Conservation (phyloP, 37 sponge, comb jelly and placozoan species). For the Beroe ovata region DNA sequence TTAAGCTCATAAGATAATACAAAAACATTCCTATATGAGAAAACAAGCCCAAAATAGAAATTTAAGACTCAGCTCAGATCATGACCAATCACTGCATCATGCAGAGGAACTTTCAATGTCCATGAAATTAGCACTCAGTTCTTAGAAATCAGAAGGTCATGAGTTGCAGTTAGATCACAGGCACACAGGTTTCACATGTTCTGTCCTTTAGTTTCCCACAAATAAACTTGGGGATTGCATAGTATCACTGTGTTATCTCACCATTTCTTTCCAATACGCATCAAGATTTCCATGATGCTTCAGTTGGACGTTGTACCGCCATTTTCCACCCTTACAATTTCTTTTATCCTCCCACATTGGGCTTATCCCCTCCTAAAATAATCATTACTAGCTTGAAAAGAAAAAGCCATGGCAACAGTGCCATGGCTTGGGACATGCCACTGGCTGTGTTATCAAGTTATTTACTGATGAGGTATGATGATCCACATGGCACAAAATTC, state of each 20-base stretch:
- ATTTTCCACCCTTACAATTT: constrained; percentile 66
- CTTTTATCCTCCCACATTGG: constrained; percentile 63
- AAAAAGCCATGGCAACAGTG: neutral
- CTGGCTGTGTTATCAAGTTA: neutral
- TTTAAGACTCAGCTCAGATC: neutral
- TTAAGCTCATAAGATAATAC: too few species aligned
- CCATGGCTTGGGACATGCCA: neutral
- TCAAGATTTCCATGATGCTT: constrained; percentile 67
- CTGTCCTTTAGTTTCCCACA: neutral
- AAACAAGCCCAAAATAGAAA: neutral
- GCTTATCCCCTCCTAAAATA: constrained; percentile 66
- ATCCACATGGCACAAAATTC: too few species aligned
- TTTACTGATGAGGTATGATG: too few species aligned
- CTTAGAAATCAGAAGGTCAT: neutral
- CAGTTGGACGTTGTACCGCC: constrained; percentile 62
- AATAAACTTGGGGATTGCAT: neutral
- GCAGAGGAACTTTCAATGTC: neutral
- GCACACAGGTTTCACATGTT: neutral
- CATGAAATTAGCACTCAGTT: neutral
- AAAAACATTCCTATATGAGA: too few species aligned
- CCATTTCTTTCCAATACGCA: constrained; percentile 65
- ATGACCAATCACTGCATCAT: neutral
- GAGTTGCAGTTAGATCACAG: neutral
- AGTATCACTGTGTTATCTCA: neutral
- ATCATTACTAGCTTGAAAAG: neutral